Base-by-base conservation (phyloP, 2,113 vertebrate species). In the Pygoscelis adeliae region DNA sequence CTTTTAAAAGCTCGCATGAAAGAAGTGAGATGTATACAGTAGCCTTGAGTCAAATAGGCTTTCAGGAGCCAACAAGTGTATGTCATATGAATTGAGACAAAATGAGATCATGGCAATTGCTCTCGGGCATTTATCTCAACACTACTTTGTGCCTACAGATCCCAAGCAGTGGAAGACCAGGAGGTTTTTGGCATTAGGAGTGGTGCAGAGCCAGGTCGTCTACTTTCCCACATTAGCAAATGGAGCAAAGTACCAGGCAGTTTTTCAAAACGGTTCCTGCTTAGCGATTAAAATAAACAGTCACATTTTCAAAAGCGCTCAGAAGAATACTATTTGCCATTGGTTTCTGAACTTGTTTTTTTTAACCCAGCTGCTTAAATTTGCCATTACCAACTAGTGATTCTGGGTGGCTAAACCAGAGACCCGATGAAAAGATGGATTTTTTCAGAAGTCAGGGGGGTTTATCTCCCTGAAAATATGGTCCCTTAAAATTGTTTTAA, bases 31-130 rank as follows among this genome's bases (percentile, higher is more conserved):
- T 65, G 74, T 9, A 82, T 61, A 42, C 65, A 61, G 92, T 6
- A 97, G 95, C 84, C 87, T 65, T 52, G 90, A 95, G 93, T 56
- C 56, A 93, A 93, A 46, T 0, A 47, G 66, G 87, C 53, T 69
- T 94, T 83, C 94, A 79, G 90, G 78, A 97, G 93, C 96, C 93
- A 94, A 65, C 65, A 61, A 38, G 81, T 11, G 34, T 69, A 88
- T 77, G 90, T 93, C 95, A 93, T 72, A 34, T 0, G 9, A 46
- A 46, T 8, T 38, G 78, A 96, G 90, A 91, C 58, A 93, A 88
- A 84, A 59, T 94, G 95, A 96, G 96, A 95, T 94, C 92, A 91
- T 77, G 92, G 96, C 90, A 83, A 20, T 19, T 32, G 92, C 95
- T 90, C 85, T 29, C 15, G 10, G 95, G 92, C 96, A 80, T 95